phyloP scores from a whole-genome alignment of 2,113 vertebrate genomes.

The Galeopterus variegatus region DNA sequence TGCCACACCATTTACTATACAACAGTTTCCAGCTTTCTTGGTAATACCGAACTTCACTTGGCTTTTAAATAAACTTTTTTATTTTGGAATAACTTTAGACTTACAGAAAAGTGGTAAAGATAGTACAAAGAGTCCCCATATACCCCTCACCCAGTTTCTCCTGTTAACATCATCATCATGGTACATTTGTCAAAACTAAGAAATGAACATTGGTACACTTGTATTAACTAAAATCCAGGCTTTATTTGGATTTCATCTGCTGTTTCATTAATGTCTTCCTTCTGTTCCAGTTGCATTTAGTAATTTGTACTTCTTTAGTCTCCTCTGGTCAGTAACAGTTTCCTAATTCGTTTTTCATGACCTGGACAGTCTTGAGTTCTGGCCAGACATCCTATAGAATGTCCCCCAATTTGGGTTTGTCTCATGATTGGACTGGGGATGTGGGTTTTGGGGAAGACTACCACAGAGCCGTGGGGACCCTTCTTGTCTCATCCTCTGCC shows the following conservation, averaged over 20 bases:
- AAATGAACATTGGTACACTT: background rate
- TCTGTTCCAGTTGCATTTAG: background rate
- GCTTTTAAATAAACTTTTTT: background rate
- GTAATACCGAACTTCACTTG: background rate
- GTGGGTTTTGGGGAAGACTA: background rate
- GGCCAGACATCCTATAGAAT: background rate
- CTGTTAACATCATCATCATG: background rate
- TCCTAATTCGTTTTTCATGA: background rate
- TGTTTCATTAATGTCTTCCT: background rate
- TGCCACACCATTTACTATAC: background rate
- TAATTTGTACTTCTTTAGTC: background rate
- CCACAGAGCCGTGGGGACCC: background rate
- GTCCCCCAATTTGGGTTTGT: background rate
- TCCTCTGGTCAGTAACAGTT: background rate
- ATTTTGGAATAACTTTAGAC: background rate
- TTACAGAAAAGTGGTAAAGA: background rate
- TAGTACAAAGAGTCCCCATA: background rate
- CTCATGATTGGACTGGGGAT: background rate
- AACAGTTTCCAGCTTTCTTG: constrained; percentile 6
- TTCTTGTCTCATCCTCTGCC: background rate
- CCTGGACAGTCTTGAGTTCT: background rate
- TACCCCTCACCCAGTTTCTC: background rate
- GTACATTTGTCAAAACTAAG: background rate
- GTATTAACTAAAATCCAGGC: background rate
- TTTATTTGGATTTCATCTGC: background rate